phyloP scores from a whole-genome alignment of 2,113 vertebrate species.

The Todiramphus saurophagus region DNA sequence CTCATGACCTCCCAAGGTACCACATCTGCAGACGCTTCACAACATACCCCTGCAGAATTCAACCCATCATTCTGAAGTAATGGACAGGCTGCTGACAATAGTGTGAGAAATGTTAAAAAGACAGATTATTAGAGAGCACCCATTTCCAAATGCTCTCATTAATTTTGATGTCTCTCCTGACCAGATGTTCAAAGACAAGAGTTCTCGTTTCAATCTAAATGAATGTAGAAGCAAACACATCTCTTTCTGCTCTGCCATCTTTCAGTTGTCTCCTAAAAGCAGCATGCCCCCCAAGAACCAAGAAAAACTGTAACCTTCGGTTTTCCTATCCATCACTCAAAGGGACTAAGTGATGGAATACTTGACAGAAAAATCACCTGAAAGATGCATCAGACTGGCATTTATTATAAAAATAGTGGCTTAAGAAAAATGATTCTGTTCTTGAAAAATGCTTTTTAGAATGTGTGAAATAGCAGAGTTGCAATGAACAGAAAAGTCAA shows the following conservation, averaged over 20 bases:
- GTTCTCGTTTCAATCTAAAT: neutral
- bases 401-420: neutral
- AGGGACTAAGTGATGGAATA: neutral
- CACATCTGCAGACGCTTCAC: rapidly evolving
- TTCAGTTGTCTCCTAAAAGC: neutral
- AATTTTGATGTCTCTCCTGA: neutral
- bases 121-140: neutral
- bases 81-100: neutral
- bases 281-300: neutral
- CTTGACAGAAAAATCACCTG: neutral
- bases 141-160: neutral
- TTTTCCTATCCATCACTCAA: neutral
- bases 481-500: neutral
- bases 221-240: neutral
- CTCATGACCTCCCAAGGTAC: neutral
- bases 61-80: neutral
- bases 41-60: neutral
- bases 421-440: neutral
- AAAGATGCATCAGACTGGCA: neutral
- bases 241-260: neutral
- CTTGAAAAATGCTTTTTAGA: neutral
- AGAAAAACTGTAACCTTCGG: neutral
- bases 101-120: neutral
- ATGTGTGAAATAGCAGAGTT: neutral
- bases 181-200: neutral